Base-by-base conservation (phyloP, 2,888 invertebrate genomes). In the Chouioia cunea region DNA sequence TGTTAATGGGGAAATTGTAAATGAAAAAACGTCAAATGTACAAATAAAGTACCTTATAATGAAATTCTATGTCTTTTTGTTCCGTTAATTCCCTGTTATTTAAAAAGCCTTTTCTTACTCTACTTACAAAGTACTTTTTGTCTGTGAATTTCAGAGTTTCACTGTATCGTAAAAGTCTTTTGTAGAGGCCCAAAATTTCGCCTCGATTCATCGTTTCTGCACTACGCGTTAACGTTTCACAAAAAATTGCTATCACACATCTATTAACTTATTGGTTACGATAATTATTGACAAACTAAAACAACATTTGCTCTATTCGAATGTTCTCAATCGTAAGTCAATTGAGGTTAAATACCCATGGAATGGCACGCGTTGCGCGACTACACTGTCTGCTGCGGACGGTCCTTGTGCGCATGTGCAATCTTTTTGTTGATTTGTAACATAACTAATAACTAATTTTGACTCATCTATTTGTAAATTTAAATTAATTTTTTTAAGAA, bases 91-190 rank as follows among this genome's bases (percentile, higher is more conserved):
- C 65, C 78, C 90, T 91, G 80, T 93, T 93, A 54, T 88, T 87
- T 75, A 88, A 88, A 85, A 97, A 97, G 84, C 93, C 93, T 20
- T 86, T 82, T 52, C 89, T 87, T 65, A 97, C 88, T 83, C 93
- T 89, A n/a, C 87, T 86, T 67, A 88, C 86, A 82, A 92, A 97
- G 82, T 93, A 97, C 1, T 86, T 82, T 80, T 93, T 91, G 81
- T 97, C 94, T 0, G 97, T 96, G 18, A 91, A 89, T 78, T 91
- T 89, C 68, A 97, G 86, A 67, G 89, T 88, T 81, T 91, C 89
- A 0, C 96, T 93, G 87, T 96, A 97, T 46, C 91, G 87, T 71
- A 97, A 86, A 70, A 95, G 87, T 82, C 92, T 90, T 85, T 93
- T 94, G 82, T 97, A 97, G 47, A 97, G 88, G 76, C 87, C 88